phyloP scores from a whole-genome alignment of 2,113 vertebrate species.

The Corvus moneduloides region DNA sequence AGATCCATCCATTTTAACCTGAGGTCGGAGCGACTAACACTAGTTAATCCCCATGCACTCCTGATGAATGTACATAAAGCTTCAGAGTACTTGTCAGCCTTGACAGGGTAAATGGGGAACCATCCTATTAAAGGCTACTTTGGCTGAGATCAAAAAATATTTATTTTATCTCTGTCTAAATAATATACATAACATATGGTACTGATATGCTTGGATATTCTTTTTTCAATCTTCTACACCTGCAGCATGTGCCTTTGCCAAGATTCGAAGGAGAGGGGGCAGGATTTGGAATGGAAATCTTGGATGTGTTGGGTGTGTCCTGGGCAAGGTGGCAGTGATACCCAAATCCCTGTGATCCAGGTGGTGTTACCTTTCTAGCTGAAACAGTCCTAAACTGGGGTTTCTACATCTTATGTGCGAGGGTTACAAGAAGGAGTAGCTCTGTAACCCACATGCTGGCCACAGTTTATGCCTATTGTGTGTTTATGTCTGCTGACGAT shows the following conservation, averaged over 20 bases:
- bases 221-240: neutral
- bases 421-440: neutral
- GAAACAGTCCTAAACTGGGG: neutral
- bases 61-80: neutral
- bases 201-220: neutral
- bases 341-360: rapidly evolving
- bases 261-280: neutral
- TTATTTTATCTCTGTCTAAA: neutral
- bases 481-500: neutral
- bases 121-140: neutral
- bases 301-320: neutral
- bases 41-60: neutral
- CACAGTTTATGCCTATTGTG: neutral
- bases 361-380: neutral
- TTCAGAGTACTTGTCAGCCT: neutral
- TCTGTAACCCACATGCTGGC: neutral
- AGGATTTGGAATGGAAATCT: neutral
- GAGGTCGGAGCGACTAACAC: neutral
- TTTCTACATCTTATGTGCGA: rapidly evolving
- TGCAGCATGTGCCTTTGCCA: neutral
- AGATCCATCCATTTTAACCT: neutral
- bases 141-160: neutral
- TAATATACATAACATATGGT: neutral
- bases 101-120: neutral
- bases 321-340: neutral